Conservation (phyloP, 2,797 vertebrate genomes). For the Emydoidea blandingii region DNA sequence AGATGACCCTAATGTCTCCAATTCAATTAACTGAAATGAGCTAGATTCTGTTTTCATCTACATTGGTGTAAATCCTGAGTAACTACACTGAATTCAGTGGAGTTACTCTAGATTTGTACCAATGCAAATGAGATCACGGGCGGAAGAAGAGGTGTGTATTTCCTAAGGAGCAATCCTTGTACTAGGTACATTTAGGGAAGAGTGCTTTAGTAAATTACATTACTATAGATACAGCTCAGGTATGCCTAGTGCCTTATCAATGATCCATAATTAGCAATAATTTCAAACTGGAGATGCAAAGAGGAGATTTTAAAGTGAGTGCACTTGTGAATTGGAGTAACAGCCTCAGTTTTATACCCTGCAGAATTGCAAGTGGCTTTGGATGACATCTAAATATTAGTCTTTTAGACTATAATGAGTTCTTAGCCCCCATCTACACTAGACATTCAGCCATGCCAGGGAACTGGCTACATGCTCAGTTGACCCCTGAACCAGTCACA, state of each 20-base stretch:
- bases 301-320: background rate
- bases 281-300: background rate
- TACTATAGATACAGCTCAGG: background rate
- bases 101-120: background rate
- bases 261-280: background rate
- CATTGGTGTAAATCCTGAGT: background rate
- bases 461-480: background rate
- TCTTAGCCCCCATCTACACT: background rate
- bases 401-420: rapidly evolving
- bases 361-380: background rate
- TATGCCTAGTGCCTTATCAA: background rate
- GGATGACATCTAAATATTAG: background rate
- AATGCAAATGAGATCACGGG: background rate
- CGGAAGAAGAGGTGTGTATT: background rate
- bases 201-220: background rate
- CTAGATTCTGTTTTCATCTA: background rate
- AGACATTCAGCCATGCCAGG: background rate
- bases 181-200: background rate
- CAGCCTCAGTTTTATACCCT: background rate
- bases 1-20: background rate
- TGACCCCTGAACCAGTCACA: background rate
- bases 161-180: background rate
- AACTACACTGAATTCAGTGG: background rate
- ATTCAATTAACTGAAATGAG: background rate
- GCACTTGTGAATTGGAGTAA: background rate